These are phyloP conservation scores for Ibidorhyncha struthersii DNA, from an alignment of 2,113 vertebrate species.

Conservation along the genomic window DNA sequence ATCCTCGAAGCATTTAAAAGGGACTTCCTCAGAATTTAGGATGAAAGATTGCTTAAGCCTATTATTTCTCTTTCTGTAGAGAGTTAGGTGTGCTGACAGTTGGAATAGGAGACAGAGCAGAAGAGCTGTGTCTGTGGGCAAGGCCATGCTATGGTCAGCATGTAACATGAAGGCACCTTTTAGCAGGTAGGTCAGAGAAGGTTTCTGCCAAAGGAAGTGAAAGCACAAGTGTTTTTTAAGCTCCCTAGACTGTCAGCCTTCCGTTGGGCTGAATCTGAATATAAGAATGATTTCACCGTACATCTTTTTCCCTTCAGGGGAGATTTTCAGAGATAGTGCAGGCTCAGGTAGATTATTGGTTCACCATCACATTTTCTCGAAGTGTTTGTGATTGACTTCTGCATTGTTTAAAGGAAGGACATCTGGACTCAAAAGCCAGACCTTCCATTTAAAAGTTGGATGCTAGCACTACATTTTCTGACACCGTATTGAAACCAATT, in stretches of 20 bases:
- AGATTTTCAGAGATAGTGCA: neutral
- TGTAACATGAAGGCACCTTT: neutral
- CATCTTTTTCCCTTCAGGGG: neutral
- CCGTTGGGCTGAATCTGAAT: neutral
- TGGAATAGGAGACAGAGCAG: neutral
- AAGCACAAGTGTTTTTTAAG: neutral
- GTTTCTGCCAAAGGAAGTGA: neutral
- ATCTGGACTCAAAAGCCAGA: neutral
- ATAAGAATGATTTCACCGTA: neutral
- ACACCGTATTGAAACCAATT: rapidly evolving
- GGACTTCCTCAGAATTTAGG: neutral
- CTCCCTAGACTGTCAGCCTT: neutral
- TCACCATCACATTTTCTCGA: neutral
- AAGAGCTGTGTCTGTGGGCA: neutral
- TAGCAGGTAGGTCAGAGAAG: neutral
- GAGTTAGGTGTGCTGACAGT: neutral
- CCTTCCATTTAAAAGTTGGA: neutral
- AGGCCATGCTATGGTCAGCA: neutral
- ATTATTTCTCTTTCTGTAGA: neutral
- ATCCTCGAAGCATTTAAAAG: neutral
- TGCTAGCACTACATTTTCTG: neutral
- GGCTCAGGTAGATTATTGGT: rapidly evolving
- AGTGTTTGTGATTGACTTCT: neutral
- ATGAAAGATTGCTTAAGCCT: neutral
- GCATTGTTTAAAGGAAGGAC: neutral